Percentiles rank a stretch among this genome's conserved stretches.
Conservation (phyloP, 2,888 invertebrate genomes). For the Lasius fuliginosus region DNA sequence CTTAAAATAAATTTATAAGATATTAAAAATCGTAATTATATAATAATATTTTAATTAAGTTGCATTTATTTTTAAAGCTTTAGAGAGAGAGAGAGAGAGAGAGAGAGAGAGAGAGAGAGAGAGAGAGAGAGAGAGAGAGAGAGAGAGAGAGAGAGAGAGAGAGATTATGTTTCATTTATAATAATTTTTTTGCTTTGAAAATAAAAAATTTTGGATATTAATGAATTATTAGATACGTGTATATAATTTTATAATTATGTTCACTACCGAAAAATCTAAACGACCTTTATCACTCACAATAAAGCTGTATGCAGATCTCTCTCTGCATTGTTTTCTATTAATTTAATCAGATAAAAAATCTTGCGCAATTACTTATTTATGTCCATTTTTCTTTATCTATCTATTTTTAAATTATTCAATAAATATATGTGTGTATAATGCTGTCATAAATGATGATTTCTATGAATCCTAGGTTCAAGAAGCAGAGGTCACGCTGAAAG, state of each 20-base stretch:
- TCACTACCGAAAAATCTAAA: background rate
- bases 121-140: background rate
- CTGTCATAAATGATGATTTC: background rate
- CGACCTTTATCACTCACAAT: background rate
- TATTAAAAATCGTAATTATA: background rate
- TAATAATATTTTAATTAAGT: conserved; percentile 11
- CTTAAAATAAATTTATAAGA: background rate
- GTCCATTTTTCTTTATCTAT: background rate
- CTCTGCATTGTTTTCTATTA: background rate
- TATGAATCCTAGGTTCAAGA: background rate
- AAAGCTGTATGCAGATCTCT: background rate
- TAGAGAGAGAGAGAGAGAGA: background rate
- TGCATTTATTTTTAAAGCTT: background rate
- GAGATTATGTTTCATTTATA: background rate
- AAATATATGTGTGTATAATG: background rate
- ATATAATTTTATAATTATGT: background rate
- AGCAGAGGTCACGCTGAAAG: background rate
- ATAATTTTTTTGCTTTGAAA: background rate
- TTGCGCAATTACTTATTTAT: background rate
- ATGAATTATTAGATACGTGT: background rate
- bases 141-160: no score
- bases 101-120: background rate
- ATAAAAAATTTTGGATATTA: background rate
- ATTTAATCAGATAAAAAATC: background rate
- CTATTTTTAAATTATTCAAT: background rate